These are phyloP conservation scores for Melanotaenia pygmaea DNA, from an alignment of 2,797 vertebrate species.

Conservation along the genomic window DNA sequence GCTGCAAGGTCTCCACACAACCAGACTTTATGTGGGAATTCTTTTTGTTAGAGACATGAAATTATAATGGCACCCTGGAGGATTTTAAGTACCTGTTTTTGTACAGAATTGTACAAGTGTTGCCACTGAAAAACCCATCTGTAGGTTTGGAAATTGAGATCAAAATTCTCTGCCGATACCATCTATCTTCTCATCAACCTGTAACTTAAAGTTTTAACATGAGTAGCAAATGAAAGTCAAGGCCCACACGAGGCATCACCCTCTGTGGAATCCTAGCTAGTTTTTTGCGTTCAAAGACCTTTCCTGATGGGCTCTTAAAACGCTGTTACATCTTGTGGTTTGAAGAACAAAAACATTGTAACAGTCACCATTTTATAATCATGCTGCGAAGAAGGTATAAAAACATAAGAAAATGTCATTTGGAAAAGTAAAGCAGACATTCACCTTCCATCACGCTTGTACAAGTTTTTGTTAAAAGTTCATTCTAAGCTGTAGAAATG, in stretches of 20 bases:
- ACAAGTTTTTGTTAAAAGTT: conserved; percentile 1
- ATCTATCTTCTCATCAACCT: not conserved
- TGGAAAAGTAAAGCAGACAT: not conserved
- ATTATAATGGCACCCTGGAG: not conserved
- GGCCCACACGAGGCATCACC: not conserved
- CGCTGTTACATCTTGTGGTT: no score
- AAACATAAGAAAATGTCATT: not conserved
- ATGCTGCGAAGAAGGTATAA: not conserved
- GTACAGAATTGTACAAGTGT: not conserved
- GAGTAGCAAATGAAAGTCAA: not conserved
- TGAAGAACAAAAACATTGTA: not conserved
- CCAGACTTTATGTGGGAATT: conserved; percentile 10
- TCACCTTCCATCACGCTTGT: not conserved
- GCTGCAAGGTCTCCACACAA: not conserved
- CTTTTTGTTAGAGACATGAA: not conserved
- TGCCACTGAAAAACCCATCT: not conserved
- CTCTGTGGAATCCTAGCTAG: not conserved
- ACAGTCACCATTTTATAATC: not conserved
- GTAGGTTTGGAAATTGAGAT: not conserved
- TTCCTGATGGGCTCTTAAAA: not conserved
- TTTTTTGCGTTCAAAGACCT: not conserved
- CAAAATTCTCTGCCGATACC: not conserved
- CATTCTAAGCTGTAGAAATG: not conserved
- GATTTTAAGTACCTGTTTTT: not conserved
- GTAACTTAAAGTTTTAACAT: not conserved